A percentile compares a stretch with the other conserved stretches of the same genome.
Conservation (phyloP, 2,888 invertebrate genomes). For the Andrena fulva region DNA sequence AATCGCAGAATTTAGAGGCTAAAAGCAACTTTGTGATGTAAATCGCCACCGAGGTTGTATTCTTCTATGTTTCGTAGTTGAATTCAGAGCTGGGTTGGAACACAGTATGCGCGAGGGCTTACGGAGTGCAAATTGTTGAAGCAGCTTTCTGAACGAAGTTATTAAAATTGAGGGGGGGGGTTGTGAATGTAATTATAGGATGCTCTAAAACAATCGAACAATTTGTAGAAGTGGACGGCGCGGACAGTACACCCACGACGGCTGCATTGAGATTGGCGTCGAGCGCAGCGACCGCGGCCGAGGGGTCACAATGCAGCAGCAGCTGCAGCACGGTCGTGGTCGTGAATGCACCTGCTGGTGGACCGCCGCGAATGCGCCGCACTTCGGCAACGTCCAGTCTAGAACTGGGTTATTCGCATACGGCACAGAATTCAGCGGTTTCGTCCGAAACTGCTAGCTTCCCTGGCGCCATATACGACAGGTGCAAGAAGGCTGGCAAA, state of each 20-base stretch:
- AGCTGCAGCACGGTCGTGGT: conserved; percentile 95
- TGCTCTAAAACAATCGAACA: not conserved
- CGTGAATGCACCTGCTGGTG: conserved; percentile 86
- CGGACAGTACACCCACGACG: conserved; percentile 69
- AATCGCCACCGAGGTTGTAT: too few species aligned
- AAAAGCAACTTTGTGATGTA: too few species aligned
- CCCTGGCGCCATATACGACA: conserved; percentile 82
- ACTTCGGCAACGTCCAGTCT: conserved; percentile 93
- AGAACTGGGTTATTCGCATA: conserved; percentile 94
- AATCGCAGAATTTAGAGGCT: not conserved
- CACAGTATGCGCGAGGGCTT: too few species aligned
- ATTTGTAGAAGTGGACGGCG: conserved; percentile 78
- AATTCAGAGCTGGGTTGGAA: too few species aligned
- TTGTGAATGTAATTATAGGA: not conserved
- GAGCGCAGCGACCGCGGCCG: conserved; percentile 72
- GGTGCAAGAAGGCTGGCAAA: conserved; percentile 80
- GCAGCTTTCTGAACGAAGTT: too few species aligned
- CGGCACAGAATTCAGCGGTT: conserved; percentile 93
- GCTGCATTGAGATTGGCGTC: conserved; percentile 61
- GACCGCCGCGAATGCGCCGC: conserved; percentile 86
- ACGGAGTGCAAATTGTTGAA: too few species aligned
- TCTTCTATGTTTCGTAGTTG: too few species aligned
- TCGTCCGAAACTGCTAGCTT: conserved; percentile 88
- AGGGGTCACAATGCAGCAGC: conserved; percentile 93
- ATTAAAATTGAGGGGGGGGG: too few species aligned